A percentile compares a stretch with the other conserved stretches of the same genome.
phyloP scores from a whole-genome alignment of 2,113 vertebrate genomes.

The Heterotilapia buettikoferi region DNA sequence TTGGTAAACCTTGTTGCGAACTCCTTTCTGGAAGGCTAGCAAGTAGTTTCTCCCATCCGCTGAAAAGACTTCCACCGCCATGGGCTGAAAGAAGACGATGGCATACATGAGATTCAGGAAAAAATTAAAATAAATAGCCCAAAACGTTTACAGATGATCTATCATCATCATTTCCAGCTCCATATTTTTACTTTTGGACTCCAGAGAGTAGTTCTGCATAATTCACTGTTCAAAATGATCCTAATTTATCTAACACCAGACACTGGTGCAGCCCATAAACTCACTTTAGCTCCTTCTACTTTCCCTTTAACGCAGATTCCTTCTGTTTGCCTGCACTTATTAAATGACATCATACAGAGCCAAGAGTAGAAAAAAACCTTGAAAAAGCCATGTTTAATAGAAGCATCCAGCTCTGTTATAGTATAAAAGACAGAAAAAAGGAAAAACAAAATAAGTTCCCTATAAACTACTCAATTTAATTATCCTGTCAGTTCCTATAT shows the following conservation, averaged over 20 bases:
- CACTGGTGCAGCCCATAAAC: background rate
- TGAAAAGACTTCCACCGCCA: slow-evolving; percentile 97
- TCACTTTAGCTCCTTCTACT: background rate
- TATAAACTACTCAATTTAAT: background rate
- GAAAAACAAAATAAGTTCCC: background rate
- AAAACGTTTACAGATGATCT: background rate
- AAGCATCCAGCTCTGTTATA: background rate
- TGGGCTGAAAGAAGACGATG: slow-evolving; percentile 73
- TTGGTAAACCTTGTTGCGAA: slow-evolving; percentile 98
- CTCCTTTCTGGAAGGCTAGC: slow-evolving; percentile 94
- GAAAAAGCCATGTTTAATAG: background rate
- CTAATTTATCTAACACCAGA: background rate
- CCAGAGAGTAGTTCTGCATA: background rate
- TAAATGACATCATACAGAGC: background rate
- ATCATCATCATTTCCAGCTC: background rate
- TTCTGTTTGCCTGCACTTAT: background rate
- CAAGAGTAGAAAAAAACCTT: background rate
- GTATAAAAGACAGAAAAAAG: background rate
- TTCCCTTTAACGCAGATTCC: rapidly evolving
- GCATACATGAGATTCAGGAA: background rate
- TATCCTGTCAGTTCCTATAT: background rate
- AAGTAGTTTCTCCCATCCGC: slow-evolving; percentile 97
- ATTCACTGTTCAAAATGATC: background rate
- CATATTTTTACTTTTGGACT: background rate
- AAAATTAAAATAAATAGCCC: rapidly evolving